Percentiles rank a stretch among this genome's conserved stretches.
Evolutionary conservation across 2,888 invertebrate species (phyloP).

Genomic region (Spatulosminthurus flaviceps): DNA sequence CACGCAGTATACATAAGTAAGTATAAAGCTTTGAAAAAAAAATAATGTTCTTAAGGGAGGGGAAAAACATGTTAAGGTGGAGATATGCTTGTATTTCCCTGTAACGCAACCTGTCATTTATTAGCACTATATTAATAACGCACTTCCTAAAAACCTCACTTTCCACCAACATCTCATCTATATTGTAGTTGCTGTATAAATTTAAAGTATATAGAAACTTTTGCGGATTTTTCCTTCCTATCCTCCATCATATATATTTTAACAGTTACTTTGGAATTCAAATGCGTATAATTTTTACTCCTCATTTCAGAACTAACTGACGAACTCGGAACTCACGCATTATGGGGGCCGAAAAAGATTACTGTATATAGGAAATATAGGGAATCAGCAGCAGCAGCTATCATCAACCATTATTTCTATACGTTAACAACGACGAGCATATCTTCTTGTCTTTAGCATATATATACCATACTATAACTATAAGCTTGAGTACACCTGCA

Average conservation of each 20-base stretch:
- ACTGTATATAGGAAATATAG: background rate
- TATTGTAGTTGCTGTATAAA: too few relatives aligned
- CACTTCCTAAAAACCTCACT: background rate
- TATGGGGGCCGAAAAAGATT: too few relatives aligned
- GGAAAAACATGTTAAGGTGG: too few relatives aligned
- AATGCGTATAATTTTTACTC: background rate
- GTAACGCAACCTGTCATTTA: background rate
- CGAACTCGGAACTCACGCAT: conserved; percentile 7
- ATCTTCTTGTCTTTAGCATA: background rate
- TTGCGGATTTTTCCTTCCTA: background rate
- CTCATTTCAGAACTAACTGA: background rate
- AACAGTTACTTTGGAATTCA: conserved; percentile 12
- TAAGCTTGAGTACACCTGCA: conserved; percentile 22
- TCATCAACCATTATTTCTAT: background rate
- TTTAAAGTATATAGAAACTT: too few relatives aligned
- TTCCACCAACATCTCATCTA: too few relatives aligned
- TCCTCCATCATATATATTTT: background rate
- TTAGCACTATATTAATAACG: conserved; percentile 5
- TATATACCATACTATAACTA: too few relatives aligned
- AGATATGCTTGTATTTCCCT: too few relatives aligned
- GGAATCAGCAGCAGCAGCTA: background rate
- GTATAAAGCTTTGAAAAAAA: too few relatives aligned
- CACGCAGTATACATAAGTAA: too few relatives aligned
- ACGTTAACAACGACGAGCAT: background rate
- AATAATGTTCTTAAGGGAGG: too few relatives aligned